A percentile compares a stretch with the other conserved stretches of the same genome.
phyloP scores from a whole-genome alignment of 2,113 vertebrate genomes.

The Microtus oregoni region DNA sequence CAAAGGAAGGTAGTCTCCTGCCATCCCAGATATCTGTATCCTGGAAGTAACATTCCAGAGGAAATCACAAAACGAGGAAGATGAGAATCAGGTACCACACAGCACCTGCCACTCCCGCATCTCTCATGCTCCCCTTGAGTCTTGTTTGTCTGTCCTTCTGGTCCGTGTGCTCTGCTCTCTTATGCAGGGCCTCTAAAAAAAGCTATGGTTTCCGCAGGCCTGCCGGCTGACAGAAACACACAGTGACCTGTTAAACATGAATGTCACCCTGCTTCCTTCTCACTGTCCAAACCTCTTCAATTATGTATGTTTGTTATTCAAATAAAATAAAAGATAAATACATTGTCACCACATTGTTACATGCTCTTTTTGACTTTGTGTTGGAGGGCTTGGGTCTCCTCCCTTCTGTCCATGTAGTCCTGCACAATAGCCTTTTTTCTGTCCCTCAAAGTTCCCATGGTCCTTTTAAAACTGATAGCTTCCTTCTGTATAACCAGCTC shows the following conservation, averaged over 20 bases:
- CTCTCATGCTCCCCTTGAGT: neutral
- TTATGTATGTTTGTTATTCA: neutral
- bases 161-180: neutral
- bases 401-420: neutral
- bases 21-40: neutral
- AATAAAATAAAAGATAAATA: neutral
- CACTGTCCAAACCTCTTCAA: neutral
- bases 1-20: neutral
- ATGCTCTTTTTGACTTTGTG: neutral
- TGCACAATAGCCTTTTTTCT: too few relatives aligned
- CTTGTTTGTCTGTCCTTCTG: neutral
- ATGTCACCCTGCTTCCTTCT: neutral
- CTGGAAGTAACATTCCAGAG: neutral
- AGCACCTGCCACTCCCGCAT: neutral
- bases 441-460: neutral
- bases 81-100: neutral
- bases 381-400: neutral
- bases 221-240: too few relatives aligned
- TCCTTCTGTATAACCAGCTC: neutral
- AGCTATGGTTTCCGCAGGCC: neutral
- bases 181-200: neutral
- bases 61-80: neutral
- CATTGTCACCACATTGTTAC: neutral
- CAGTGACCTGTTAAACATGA: neutral
- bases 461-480: neutral